Evolutionary conservation across 92 coral and sea anemone genomes (phyloP), one percentile per base, ranked within the genome.

Genomic region (Diadumene lineata): DNA sequence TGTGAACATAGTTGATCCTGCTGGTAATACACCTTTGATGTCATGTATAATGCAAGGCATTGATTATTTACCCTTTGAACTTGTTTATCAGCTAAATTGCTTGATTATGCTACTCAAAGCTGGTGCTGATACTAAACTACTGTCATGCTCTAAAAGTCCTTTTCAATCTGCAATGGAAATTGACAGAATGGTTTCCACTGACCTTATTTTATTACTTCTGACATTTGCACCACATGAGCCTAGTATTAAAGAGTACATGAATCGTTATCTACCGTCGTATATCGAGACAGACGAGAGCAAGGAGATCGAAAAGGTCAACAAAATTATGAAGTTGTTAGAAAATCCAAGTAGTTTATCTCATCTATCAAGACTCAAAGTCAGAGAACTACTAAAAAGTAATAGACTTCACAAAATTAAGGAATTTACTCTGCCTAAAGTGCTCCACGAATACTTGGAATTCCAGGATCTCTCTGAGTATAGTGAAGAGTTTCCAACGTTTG

Each of bases 321-420:
- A 79, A 56, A 77, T 89, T 0, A 61, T 55, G 30, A 50, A 77
- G 22, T 25, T 82, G 23, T 73, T 84, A 15, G 71, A 57, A 44
- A 78, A 91, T 1, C 97, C 97, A 1, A 87, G 97, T 0, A 31
- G 79, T 27, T 58, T 91, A 62, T 70, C 65, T 13, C 90, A 91
- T 74, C 70, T 88, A 24, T 80, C 90, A 34, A 85, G 97, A 60
- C 80, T 84, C 10, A 82, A 50, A 30, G 83, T 91, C 3, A 81
- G 97, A 66, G 55, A 78, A 29, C 60, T 34, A 10, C 63, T 91
- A 34, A 79, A 76, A 43, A 78, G 79, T 46, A 58, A 26, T 3
- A 77, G 90, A 58, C 16, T 91, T 9, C 66, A 27, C 0, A 34
- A 79, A 30, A 81, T 91, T 62, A 24, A 73, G 0, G 84, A 78